Evolutionary conservation across 2,888 invertebrate genomes (phyloP).

Genomic region (Thymelicus lineola): DNA sequence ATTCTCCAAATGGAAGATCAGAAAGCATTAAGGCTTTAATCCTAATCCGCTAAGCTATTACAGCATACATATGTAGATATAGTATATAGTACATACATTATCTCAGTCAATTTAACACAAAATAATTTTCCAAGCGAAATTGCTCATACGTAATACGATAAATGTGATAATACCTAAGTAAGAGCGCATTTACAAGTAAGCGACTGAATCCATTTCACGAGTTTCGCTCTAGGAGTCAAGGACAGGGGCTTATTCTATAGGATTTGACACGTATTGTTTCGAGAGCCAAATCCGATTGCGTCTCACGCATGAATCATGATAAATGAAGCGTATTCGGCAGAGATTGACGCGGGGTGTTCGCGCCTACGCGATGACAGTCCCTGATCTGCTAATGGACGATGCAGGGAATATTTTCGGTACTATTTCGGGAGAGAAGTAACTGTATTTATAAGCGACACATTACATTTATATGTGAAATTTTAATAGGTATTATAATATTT

Average conservation of each 20-base stretch:
- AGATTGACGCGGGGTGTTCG: conserved; percentile 54
- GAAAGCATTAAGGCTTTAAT: not conserved
- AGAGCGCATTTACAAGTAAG: conserved; percentile 20
- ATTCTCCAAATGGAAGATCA: not conserved
- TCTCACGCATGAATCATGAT: conserved; percentile 50
- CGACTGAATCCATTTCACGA: conserved; percentile 22
- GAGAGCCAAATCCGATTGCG: conserved; percentile 42
- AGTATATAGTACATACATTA: not conserved
- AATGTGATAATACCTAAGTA: conserved; percentile 4
- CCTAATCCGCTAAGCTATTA: conserved; percentile 5
- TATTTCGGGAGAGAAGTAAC: conserved; percentile 29
- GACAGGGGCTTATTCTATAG: conserved; percentile 29
- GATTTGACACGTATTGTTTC: conserved; percentile 36
- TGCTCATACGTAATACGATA: conserved; percentile 1
- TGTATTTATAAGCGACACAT: conserved; percentile 18
- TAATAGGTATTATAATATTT: conserved; percentile 4
- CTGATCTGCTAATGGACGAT: conserved; percentile 52
- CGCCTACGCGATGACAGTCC: conserved; percentile 49
- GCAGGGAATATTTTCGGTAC: conserved; percentile 31
- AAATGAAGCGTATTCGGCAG: conserved; percentile 55
- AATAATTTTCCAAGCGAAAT: conserved; percentile 5
- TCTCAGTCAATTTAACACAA: conserved; percentile 1
- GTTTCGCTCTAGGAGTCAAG: conserved; percentile 26
- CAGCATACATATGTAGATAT: not conserved
- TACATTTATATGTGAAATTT: not conserved